Conservation (phyloP, 2,797 vertebrate species). For the Scleropages formosus region DNA sequence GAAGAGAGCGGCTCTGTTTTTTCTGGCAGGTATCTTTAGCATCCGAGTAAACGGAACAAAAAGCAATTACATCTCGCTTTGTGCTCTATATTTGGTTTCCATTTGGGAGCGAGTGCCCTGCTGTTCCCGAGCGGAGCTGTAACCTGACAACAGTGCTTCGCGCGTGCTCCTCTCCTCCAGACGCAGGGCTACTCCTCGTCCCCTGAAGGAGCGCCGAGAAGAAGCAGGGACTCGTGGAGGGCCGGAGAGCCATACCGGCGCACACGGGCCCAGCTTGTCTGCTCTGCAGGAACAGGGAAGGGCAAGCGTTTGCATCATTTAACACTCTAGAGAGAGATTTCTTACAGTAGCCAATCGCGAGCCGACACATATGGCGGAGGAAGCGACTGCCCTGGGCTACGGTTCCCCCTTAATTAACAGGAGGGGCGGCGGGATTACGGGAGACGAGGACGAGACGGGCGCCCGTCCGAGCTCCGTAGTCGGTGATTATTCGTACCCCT, state of each 20-base stretch:
- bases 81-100: background rate
- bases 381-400: background rate
- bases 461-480: background rate
- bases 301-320: background rate
- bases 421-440: background rate
- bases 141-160: background rate
- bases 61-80: background rate
- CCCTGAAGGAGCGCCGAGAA: background rate
- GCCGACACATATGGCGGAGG: background rate
- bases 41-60: background rate
- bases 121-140: background rate
- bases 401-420: background rate
- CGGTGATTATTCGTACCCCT: background rate
- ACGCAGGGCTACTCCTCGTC: background rate
- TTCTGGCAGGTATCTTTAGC: background rate
- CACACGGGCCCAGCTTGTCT: background rate
- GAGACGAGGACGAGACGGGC: background rate
- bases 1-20: background rate
- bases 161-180: background rate
- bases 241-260: too few relatives aligned
- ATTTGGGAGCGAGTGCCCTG: background rate
- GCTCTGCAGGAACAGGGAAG: background rate
- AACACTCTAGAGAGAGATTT: background rate
- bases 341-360: constrained; percentile 7
- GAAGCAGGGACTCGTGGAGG: too few relatives aligned